Evolutionary conservation across 2,113 vertebrate genomes (phyloP).

Genomic region (Nesoenas mayeri): DNA sequence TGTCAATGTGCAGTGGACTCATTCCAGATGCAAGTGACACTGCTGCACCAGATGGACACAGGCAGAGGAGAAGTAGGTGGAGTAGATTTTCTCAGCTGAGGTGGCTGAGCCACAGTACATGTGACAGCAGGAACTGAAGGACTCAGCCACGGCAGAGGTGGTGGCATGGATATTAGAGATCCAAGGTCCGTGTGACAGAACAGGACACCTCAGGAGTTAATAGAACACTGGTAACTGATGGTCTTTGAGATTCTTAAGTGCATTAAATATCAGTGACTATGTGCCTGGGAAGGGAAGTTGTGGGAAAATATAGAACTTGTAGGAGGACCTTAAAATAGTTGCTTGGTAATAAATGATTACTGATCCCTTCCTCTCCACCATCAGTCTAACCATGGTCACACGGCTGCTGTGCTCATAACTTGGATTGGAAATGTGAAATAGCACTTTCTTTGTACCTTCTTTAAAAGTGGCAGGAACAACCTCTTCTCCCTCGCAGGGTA

Average conservation of each 20-base stretch:
- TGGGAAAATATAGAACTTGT: neutral
- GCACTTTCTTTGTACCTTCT: neutral
- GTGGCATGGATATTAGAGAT: neutral
- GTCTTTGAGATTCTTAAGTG: neutral
- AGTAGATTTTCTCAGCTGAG: neutral
- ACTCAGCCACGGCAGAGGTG: neutral
- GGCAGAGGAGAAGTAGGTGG: neutral
- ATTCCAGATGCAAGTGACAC: rapidly evolving
- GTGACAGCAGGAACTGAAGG: neutral
- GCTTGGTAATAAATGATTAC: neutral
- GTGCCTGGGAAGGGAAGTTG: neutral
- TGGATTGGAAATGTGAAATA: neutral
- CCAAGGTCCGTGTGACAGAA: neutral
- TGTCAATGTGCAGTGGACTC: neutral
- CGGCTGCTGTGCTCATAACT: neutral
- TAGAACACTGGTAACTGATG: neutral
- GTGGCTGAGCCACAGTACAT: neutral
- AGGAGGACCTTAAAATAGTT: neutral
- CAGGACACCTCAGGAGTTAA: rapidly evolving
- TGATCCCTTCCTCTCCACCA: neutral
- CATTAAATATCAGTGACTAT: neutral
- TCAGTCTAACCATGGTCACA: neutral
- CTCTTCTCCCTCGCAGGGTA: neutral
- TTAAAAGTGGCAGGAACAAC: neutral
- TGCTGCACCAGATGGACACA: neutral